phyloP scores from a whole-genome alignment of 2,113 vertebrate species.

The Oryzias melastigma region DNA sequence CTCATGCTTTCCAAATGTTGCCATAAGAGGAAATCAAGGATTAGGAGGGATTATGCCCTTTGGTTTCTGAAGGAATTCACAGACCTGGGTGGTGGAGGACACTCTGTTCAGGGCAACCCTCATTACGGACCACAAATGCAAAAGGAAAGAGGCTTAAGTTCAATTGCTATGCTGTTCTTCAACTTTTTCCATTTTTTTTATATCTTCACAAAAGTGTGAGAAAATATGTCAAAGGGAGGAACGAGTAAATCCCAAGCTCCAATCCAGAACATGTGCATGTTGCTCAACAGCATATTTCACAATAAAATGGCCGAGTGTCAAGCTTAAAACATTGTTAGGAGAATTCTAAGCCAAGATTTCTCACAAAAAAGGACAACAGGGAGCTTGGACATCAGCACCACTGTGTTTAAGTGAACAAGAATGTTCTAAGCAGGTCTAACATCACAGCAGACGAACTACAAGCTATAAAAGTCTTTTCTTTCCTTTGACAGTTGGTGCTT shows the following conservation, averaged over 20 bases:
- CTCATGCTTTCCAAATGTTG: conserved; percentile 34
- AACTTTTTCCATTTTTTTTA: conserved; percentile 20
- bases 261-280: conserved; percentile 68
- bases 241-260: conserved; percentile 45
- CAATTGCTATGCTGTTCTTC: not conserved
- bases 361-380: conserved; percentile 18
- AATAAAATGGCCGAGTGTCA: conserved; percentile 60
- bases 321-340: conserved; percentile 47
- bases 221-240: conserved; percentile 35
- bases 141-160: not conserved
- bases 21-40: conserved; percentile 61
- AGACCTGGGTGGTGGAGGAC: not conserved
- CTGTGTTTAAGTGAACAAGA: not conserved
- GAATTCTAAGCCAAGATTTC: conserved; percentile 22
- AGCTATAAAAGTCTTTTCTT: not conserved
- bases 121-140: no score
- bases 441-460: not conserved
- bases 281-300: conserved; percentile 66
- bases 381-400: conserved; percentile 14
- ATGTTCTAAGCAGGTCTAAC: conserved; percentile 8
- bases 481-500: not conserved
- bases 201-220: conserved; percentile 33
- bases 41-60: conserved; percentile 57
- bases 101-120: no score
- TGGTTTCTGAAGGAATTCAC: conserved; percentile 47